phyloP scores from a whole-genome alignment of 2,113 vertebrate species.

The Henicopernis longicauda region DNA sequence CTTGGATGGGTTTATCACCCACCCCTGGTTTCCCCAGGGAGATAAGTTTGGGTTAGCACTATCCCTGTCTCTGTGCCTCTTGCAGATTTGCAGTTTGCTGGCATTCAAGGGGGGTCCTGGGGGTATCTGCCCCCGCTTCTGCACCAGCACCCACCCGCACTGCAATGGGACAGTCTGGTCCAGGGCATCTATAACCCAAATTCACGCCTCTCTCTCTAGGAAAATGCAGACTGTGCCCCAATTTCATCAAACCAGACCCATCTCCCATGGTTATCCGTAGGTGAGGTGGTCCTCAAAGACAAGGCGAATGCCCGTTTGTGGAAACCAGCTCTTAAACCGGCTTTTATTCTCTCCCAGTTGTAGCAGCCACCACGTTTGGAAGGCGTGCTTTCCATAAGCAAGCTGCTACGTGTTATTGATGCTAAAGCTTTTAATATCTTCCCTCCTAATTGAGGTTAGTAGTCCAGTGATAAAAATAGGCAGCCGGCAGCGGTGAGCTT shows the following conservation, averaged over 20 bases:
- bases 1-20: neutral
- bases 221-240: neutral
- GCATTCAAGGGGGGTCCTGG: neutral
- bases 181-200: neutral
- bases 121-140: neutral
- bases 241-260: neutral
- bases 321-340: neutral
- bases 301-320: neutral
- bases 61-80: neutral
- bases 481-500: neutral
- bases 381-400: neutral
- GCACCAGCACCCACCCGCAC: neutral
- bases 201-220: neutral
- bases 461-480: conserved; percentile 44
- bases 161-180: neutral
- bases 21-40: neutral
- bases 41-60: neutral
- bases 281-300: neutral
- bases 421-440: conserved; percentile 25
- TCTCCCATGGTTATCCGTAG: neutral
- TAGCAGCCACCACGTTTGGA: neutral
- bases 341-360: neutral
- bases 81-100: neutral
- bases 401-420: neutral
- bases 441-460: conserved; percentile 47